These are phyloP conservation scores for Taphrorychus bicolor DNA, from an alignment of 2,888 invertebrate species.

Conservation along the genomic window DNA sequence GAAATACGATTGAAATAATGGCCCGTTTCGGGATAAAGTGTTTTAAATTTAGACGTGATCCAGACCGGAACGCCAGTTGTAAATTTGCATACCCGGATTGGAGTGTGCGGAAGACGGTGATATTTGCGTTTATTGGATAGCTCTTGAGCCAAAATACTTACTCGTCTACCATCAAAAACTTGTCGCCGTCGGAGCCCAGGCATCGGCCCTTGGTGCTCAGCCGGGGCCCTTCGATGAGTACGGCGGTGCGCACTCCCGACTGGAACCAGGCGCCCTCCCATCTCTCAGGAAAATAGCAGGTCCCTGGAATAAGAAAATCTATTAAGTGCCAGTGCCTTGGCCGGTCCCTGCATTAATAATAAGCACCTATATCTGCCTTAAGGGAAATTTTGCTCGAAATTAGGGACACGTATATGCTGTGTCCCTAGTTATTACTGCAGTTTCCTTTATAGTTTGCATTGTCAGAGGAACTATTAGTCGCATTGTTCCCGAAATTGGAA, in stretches of 20 bases:
- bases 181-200: constrained; percentile 84
- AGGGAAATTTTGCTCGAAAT: constrained; percentile 20
- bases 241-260: constrained; percentile 85
- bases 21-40: constrained; percentile 18
- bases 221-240: constrained; percentile 80
- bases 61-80: not conserved
- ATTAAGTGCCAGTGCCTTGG: not conserved
- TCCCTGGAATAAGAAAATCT: constrained; percentile 60
- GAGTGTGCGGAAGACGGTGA: not conserved
- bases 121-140: not conserved
- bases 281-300: constrained; percentile 80
- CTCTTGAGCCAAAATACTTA: constrained; percentile 66
- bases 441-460: constrained; percentile 37
- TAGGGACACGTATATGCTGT: constrained; percentile 20
- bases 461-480: constrained; percentile 23
- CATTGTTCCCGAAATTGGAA: constrained; percentile 37
- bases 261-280: constrained; percentile 94
- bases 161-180: constrained; percentile 88
- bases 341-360: not conserved
- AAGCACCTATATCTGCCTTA: constrained; percentile 5
- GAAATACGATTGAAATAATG: constrained; percentile 28
- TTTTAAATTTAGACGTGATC: constrained; percentile 18
- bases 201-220: constrained; percentile 88
- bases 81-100: constrained; percentile 4
- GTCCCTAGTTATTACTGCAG: constrained; percentile 31